Evolutionary conservation across 2,888 invertebrate species (phyloP), one percentile per base, ranked within the genome.

Genomic region (Adelphocoris suturalis): DNA sequence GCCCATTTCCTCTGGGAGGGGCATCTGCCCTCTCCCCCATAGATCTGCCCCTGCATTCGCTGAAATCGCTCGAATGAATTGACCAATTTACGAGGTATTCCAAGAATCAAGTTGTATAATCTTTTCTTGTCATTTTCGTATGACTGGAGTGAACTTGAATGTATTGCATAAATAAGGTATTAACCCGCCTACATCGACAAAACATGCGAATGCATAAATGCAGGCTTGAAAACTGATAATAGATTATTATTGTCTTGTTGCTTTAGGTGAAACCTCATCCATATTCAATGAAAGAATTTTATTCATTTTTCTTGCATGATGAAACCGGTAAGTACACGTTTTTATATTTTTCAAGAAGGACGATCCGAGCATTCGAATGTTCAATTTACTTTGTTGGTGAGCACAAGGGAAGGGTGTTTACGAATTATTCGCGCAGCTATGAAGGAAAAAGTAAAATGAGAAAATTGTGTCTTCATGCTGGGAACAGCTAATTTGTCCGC

Each of bases 401-500:
- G 23, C 23, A 9, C 68, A 12, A 68, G 23, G 68, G 19, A 37
- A 37, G 68, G 68, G 68, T 23, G 23, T 68, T 68, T 1, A 12
- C 68, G 23, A 68, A 68, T 68, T 68, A 68, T 68, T 68, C 23
- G 68, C 68, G 3, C n/a, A 19, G 76, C 37, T 78, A 37, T 37
- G 37, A 7, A 37, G 37, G n/a, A 14, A 80, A 14, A 80, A 19
- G 48, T 46, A 13, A 46, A 52, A 52, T 82, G 11, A 27, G 61
- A 37, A 28, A 23, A 85, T 85, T 85, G 27, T 61, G 85, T 57
- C 37, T 28, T 85, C 28, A 13, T 14, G 27, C 55, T 55, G 28
- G 61, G 13, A 37, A 85, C 27, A 61, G 85, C 55, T 85, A 85
- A 85, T 85, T 85, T 85, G 85, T 85, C 84, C n/a, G 28, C 3